Percentiles rank a stretch among this genome's conserved stretches.
phyloP scores from a whole-genome alignment of 2,888 invertebrate genomes.

The Chloromyia formosa region DNA sequence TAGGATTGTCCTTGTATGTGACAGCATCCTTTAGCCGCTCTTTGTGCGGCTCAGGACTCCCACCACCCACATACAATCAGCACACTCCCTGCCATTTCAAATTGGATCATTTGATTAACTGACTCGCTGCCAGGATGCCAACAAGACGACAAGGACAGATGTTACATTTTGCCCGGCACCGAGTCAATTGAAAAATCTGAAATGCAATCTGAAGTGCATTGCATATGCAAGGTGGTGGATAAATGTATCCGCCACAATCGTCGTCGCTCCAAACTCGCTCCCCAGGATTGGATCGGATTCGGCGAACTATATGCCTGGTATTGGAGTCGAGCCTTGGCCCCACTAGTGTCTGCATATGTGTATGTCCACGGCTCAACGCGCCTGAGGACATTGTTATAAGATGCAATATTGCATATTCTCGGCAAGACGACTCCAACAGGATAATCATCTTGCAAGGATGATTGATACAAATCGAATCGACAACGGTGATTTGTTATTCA shows the following conservation, averaged over 20 bases:
- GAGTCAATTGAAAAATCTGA: conserved; percentile 38
- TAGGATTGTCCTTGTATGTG: no score
- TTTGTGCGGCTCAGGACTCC: no score
- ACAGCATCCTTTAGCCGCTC: no score
- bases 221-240: not conserved
- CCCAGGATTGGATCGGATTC: not conserved
- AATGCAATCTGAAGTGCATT: conserved; percentile 33
- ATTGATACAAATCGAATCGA: not conserved
- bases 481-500: conserved; percentile 16
- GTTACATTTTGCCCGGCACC: conserved; percentile 4
- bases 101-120: conserved; percentile 44
- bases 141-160: conserved; percentile 33
- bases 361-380: no score
- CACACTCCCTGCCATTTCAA: not conserved
- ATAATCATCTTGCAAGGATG: conserved; percentile 20
- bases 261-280: not conserved
- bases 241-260: not conserved
- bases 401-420: not conserved
- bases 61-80: no score
- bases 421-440: not conserved
- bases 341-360: no score
- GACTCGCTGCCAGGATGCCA: conserved; percentile 20
- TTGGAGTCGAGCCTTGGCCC: no score
- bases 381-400: conserved; percentile 14
- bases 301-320: not conserved